These are phyloP conservation scores for Conus canariensis DNA, from an alignment of 2,888 invertebrate genomes.

Conservation along the genomic window DNA sequence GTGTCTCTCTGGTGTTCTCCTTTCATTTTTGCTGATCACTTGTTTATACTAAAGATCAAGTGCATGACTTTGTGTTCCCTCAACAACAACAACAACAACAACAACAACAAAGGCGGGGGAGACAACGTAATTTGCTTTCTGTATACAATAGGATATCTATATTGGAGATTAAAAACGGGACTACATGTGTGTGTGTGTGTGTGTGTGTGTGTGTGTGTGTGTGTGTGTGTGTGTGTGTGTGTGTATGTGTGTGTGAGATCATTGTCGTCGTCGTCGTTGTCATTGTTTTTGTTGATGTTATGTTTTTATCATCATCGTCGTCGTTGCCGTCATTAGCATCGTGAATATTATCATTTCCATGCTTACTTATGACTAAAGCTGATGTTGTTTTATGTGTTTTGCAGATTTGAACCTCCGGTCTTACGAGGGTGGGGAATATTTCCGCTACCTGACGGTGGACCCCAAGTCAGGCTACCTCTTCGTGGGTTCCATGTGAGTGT, in stretches of 20 bases:
- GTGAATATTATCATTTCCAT: background rate
- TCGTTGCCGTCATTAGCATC: background rate
- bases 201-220: too few species aligned
- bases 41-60: too few species aligned
- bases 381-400: background rate
- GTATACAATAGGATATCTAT: too few species aligned
- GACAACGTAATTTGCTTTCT: too few species aligned
- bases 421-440: background rate
- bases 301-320: background rate
- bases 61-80: too few species aligned
- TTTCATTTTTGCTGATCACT: too few species aligned
- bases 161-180: too few species aligned
- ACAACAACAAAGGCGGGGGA: too few species aligned
- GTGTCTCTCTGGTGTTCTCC: too few species aligned
- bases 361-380: background rate
- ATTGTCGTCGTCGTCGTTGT: background rate
- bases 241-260: background rate
- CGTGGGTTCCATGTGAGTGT: conserved; percentile 30
- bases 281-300: background rate
- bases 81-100: too few species aligned
- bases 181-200: too few species aligned
- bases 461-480: conserved; percentile 39
- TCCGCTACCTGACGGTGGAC: conserved; percentile 31
- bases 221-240: too few species aligned
- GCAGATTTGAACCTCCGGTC: conserved; percentile 24